These are phyloP conservation scores for Colius striatus DNA, from an alignment of 2,113 vertebrate species.

Conservation along the genomic window DNA sequence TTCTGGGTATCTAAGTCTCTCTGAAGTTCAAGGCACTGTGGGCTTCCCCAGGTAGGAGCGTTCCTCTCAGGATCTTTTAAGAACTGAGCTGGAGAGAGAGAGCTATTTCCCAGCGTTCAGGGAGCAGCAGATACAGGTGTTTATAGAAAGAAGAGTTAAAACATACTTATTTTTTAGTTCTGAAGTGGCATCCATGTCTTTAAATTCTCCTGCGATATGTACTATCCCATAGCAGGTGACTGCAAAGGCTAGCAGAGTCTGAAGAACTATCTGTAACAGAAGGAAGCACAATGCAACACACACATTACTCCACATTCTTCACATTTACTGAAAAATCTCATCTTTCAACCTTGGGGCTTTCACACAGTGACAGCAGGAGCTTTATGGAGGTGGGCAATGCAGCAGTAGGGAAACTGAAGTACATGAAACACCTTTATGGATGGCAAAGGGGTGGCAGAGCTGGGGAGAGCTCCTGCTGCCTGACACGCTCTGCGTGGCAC, in stretches of 20 bases:
- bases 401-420: background rate
- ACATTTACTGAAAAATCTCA: background rate
- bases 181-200: constrained; percentile 97
- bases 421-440: background rate
- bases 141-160: background rate
- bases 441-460: fast-evolving
- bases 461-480: background rate
- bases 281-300: constrained; percentile 18
- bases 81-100: background rate
- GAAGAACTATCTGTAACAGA: constrained; percentile 91
- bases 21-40: background rate
- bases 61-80: background rate
- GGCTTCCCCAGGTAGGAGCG: background rate
- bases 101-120: background rate
- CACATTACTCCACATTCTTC: background rate
- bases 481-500: fast-evolving
- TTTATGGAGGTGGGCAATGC: background rate
- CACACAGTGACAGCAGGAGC: background rate
- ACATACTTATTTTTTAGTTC: constrained; percentile 97
- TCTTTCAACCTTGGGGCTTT: background rate
- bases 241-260: constrained; percentile 93
- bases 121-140: fast-evolving
- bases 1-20: background rate
- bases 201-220: constrained; percentile 94
- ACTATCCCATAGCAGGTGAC: constrained; percentile 97